These are phyloP conservation scores for Odocoileus virginianus DNA, from an alignment of 2,113 vertebrate species.

Conservation along the genomic window DNA sequence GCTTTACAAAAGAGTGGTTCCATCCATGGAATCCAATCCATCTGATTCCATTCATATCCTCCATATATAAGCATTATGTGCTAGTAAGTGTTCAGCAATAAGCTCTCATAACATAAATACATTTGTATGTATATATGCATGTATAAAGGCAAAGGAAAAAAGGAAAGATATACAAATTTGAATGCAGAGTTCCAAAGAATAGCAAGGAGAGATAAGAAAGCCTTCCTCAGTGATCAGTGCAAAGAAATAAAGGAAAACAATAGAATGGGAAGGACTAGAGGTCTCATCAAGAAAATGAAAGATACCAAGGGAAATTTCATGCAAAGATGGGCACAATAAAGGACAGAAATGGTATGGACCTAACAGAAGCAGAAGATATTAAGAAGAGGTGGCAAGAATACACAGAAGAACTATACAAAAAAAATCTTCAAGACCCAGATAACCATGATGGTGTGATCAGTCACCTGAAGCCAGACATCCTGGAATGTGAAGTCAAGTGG, in stretches of 20 bases:
- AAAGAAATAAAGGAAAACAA: background rate
- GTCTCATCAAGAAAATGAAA: background rate
- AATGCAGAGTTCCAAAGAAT: background rate
- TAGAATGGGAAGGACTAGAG: background rate
- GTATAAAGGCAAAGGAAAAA: background rate
- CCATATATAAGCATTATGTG: background rate
- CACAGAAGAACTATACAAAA: background rate
- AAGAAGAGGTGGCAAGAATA: background rate
- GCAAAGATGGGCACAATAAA: background rate
- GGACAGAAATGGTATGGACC: background rate
- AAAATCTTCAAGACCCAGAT: background rate
- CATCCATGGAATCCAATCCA: background rate
- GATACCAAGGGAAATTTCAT: background rate
- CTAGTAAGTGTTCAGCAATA: background rate
- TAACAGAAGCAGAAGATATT: background rate
- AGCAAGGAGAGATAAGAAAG: background rate
- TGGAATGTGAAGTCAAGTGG: background rate
- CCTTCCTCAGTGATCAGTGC: background rate
- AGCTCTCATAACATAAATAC: background rate
- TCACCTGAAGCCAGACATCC: background rate
- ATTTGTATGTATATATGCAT: background rate
- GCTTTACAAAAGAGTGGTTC: slow-evolving; percentile 1
- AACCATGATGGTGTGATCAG: background rate
- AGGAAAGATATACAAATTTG: background rate
- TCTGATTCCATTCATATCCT: background rate